phyloP scores from a whole-genome alignment of 1,140 invertebrate genomes.

The Asobara japonica region DNA sequence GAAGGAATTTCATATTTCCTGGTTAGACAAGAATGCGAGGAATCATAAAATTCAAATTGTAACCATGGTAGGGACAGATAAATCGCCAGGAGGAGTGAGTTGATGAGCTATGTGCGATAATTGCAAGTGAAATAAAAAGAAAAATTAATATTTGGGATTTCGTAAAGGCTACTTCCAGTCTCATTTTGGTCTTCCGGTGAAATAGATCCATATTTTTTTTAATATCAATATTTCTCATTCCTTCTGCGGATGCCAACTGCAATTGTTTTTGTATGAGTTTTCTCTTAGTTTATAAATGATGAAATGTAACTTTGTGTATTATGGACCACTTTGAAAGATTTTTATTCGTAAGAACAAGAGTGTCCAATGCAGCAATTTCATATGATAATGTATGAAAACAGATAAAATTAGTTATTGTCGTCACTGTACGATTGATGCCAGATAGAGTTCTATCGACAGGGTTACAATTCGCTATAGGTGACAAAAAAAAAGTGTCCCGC shows the following conservation, averaged over 20 bases:
- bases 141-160: constrained; percentile 12
- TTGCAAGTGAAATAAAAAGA: not conserved
- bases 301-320: not conserved
- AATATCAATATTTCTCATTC: not conserved
- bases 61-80: not conserved
- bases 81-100: constrained; percentile 7
- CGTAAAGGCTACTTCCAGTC: constrained; percentile 1
- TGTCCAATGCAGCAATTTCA: too few relatives aligned
- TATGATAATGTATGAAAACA: not conserved
- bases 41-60: not conserved
- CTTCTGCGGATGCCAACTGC: not conserved
- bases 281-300: not conserved
- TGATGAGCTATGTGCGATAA: not conserved
- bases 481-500: not conserved
- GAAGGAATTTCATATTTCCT: constrained; percentile 16
- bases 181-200: constrained; percentile 20
- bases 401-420: not conserved
- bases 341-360: not conserved
- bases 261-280: not conserved
- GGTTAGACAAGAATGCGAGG: not conserved
- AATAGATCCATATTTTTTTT: not conserved
- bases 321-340: not conserved
- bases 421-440: not conserved
- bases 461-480: not conserved
- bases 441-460: not conserved